Evolutionary conservation across 2,797 vertebrate species (phyloP).

Genomic region (Sebastes trivittatus): DNA sequence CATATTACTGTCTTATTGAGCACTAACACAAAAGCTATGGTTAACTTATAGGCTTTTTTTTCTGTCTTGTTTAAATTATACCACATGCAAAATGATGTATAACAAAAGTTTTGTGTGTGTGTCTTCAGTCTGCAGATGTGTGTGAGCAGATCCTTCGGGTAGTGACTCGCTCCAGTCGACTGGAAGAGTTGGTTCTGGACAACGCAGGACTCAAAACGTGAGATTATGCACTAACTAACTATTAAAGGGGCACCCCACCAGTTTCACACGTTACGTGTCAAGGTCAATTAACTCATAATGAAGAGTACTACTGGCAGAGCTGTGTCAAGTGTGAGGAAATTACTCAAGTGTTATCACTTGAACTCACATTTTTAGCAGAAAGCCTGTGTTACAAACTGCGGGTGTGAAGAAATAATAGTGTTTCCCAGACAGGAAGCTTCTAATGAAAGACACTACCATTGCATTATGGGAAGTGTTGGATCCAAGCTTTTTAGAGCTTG

Average conservation of each 20-base stretch:
- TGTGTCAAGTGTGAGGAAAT: neutral
- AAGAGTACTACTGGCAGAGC: neutral
- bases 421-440: neutral
- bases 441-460: neutral
- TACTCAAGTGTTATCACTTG: neutral
- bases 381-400: neutral
- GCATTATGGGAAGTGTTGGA: neutral
- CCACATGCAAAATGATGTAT: neutral
- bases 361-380: neutral
- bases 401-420: neutral
- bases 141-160: constrained; percentile 96
- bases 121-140: constrained; percentile 90
- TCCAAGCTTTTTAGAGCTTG: neutral
- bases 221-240: constrained; percentile 53
- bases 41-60: neutral
- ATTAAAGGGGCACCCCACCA: neutral
- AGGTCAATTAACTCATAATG: neutral
- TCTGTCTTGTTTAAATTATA: neutral
- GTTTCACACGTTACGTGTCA: neutral
- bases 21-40: neutral
- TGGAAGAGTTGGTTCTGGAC: constrained; percentile 94
- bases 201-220: constrained; percentile 95
- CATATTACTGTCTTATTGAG: neutral
- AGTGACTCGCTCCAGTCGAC: constrained; percentile 90
- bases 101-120: constrained; percentile 10